Conservation (phyloP, 2,113 vertebrate genomes). For the Pica pica region DNA sequence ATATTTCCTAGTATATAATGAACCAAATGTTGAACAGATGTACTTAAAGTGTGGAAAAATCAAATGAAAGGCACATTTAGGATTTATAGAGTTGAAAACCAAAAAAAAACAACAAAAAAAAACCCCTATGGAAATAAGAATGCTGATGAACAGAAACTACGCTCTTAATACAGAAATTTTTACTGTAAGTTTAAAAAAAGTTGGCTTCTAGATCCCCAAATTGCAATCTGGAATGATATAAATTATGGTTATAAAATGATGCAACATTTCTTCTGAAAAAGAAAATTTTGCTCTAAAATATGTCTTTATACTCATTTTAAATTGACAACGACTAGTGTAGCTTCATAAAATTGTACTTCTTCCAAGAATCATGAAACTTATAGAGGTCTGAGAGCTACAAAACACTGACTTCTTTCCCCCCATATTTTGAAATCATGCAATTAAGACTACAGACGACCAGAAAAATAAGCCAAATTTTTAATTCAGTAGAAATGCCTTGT, state of each 20-base stretch:
- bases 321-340: neutral
- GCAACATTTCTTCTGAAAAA: neutral
- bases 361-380: slow-evolving; percentile 2
- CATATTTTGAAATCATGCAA: neutral
- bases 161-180: slow-evolving; percentile 16
- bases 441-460: neutral
- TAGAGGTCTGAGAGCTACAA: neutral
- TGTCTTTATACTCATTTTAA: neutral
- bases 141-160: slow-evolving; percentile 54
- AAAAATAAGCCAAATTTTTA: neutral
- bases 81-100: slow-evolving; percentile 71
- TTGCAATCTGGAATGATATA: neutral
- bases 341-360: neutral
- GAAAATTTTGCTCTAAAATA: neutral
- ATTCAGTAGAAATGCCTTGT: neutral
- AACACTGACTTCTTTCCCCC: neutral
- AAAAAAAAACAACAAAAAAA: neutral
- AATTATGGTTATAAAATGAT: neutral
- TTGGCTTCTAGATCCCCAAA: neutral
- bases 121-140: slow-evolving; percentile 52
- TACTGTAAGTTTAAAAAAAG: slow-evolving; percentile 5
- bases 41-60: slow-evolving; percentile 68
- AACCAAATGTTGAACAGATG: slow-evolving; percentile 77
- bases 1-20: slow-evolving; percentile 33
- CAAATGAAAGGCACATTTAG: slow-evolving; percentile 72